phyloP scores from a whole-genome alignment of 2,888 invertebrate species.

The Conops quadrifasciatus region DNA sequence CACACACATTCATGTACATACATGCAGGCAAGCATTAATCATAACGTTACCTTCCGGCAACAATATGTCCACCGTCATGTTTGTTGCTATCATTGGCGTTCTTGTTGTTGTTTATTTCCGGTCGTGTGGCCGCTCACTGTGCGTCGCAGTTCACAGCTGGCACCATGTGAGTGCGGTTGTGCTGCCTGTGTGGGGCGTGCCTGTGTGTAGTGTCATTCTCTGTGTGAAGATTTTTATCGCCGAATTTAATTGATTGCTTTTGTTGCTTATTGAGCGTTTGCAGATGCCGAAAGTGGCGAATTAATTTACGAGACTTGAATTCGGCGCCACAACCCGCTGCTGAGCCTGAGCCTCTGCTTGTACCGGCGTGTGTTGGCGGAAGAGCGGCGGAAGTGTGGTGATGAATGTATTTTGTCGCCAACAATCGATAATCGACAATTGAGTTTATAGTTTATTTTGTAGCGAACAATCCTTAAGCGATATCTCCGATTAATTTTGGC shows the following conservation, averaged over 20 bases:
- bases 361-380: neutral
- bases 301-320: conserved; percentile 19
- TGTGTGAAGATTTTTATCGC: conserved; percentile 38
- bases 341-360: neutral
- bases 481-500: neutral
- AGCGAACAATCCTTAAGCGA: neutral
- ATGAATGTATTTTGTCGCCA: neutral
- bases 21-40: conserved; percentile 16
- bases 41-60: conserved; percentile 24
- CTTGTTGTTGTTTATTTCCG: conserved; percentile 18
- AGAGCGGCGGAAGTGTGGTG: neutral
- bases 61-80: conserved; percentile 14
- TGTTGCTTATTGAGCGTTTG: conserved; percentile 39
- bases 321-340: neutral
- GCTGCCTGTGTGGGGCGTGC: neutral
- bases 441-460: neutral
- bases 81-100: neutral
- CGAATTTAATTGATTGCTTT: conserved; percentile 49
- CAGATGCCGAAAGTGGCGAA: conserved; percentile 11
- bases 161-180: conserved; percentile 1
- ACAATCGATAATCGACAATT: neutral
- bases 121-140: too few relatives aligned
- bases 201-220: neutral
- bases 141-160: too few relatives aligned
- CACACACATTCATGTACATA: neutral